Evolutionary conservation across 2,888 invertebrate species (phyloP), one percentile per base, ranked within the genome.

Genomic region (Venusia cambrica): DNA sequence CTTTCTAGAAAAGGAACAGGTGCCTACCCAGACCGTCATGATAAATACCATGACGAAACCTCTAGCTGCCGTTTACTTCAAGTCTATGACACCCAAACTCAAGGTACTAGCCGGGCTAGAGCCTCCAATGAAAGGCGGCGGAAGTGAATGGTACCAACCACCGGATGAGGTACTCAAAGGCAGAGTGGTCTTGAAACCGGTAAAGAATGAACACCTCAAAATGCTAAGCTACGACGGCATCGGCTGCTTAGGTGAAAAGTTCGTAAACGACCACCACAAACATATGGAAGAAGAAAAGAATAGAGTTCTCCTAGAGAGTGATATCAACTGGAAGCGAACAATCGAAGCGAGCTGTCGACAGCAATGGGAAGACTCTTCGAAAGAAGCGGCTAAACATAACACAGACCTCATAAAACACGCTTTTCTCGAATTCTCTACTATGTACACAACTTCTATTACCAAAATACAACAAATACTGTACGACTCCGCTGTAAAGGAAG

Each of bases 1-100:
- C 50, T 85, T 59, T 43, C 46, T 84, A 3, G 48, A 74, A 49
- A 63, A 51, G 6, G 62, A 75, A n/a, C 63, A 74, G 38, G 81
- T 83, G 4, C 87, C 87, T 1, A 76, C 78, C 1, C 78, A 80
- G 46, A 73, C 62, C 25, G 52, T 71, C 4, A 84, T 85, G 48
- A 76, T 54, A 32, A 54, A 70, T 1, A 76, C 59, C 38, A 84
- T 87, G 87, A 42, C 55, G 3, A 62, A 63, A 2, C 43, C 67
- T 1, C 65, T 87, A 1, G 85, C 85, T 1, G 57, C 65, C 4
- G 65, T 85, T 17, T 84, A 76, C 44, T 87, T 85, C 45, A 76
- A 79, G 29, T 73, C 73, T 0, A 84, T 85, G 87, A 59, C 48
- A 4, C 58, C 61, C 0, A 73, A 70, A 35, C 50, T 75, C 0